Conservation (phyloP, 2,888 invertebrate species). For the Calameuta idolon region DNA sequence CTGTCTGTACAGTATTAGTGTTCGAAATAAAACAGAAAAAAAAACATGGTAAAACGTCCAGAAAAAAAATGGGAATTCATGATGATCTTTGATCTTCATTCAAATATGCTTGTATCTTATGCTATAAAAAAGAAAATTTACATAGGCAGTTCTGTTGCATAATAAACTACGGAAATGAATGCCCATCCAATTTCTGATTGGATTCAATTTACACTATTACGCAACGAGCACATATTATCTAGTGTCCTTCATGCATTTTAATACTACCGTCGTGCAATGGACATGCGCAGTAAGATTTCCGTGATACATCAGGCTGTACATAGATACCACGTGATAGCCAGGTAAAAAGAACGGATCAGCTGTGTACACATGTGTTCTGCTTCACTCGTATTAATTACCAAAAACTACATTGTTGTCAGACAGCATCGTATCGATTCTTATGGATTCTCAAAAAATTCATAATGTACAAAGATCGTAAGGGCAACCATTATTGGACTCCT, state of each 20-base stretch:
- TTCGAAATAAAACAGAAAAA: slow-evolving; percentile 49
- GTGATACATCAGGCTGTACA: slow-evolving; percentile 19
- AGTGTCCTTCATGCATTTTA: not conserved
- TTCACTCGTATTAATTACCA: not conserved
- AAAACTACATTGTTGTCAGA: not conserved
- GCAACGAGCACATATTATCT: not conserved
- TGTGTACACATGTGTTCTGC: slow-evolving; percentile 24
- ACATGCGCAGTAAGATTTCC: slow-evolving; percentile 1
- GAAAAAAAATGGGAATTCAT: not conserved
- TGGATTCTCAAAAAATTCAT: not conserved
- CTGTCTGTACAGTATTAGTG: slow-evolving; percentile 64
- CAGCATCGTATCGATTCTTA: not conserved
- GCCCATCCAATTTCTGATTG: not conserved
- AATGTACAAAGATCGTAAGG: not conserved
- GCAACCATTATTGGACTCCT: not conserved
- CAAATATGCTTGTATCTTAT: not conserved
- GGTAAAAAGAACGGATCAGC: slow-evolving; percentile 38
- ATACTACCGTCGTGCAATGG: not conserved
- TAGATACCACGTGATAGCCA: slow-evolving; percentile 13
- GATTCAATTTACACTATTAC: not conserved
- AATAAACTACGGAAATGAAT: not conserved
- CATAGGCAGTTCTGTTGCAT: not conserved
- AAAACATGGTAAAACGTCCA: slow-evolving; percentile 19
- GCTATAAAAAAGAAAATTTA: not conserved
- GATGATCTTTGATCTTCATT: not conserved